Conservation (phyloP, 1,140 invertebrate genomes). For the Papilio polyxenes region DNA sequence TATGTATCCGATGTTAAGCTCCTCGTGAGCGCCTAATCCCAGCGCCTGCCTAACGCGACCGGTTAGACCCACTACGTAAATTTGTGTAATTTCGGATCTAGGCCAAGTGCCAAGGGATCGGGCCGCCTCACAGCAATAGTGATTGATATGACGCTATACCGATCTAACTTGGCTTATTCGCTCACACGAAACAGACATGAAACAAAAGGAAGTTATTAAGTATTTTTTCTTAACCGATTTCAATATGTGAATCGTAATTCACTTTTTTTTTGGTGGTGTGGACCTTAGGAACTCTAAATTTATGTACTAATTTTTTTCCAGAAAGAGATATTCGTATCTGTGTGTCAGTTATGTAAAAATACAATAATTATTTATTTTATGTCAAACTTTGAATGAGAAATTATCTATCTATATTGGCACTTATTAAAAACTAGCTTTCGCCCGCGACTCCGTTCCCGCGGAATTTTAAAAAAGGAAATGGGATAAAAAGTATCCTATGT, state of each 20-base stretch:
- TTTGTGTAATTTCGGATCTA: conserved; percentile 79
- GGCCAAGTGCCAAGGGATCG: conserved; percentile 78
- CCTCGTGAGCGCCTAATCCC: conserved; percentile 68
- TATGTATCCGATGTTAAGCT: conserved; percentile 69
- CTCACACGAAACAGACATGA: conserved; percentile 44
- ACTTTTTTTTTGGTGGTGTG: no score
- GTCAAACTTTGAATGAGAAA: neutral
- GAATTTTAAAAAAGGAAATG: no score
- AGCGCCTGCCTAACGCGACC: conserved; percentile 60
- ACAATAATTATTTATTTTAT: neutral
- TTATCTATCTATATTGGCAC: neutral
- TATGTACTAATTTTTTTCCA: no score
- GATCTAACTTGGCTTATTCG: conserved; percentile 61
- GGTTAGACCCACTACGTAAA: conserved; percentile 77
- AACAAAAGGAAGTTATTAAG: neutral
- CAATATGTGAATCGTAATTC: no score
- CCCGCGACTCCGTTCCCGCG: no score
- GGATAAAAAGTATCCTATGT: no score
- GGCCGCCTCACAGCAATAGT: conserved; percentile 72
- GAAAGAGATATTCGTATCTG: no score
- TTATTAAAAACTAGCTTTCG: no score
- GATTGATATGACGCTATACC: conserved; percentile 77
- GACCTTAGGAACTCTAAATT: no score
- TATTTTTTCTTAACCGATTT: neutral
- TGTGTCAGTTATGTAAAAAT: no score